Conservation (phyloP, 2,888 invertebrate genomes). For the Eristalinus aeneus region DNA sequence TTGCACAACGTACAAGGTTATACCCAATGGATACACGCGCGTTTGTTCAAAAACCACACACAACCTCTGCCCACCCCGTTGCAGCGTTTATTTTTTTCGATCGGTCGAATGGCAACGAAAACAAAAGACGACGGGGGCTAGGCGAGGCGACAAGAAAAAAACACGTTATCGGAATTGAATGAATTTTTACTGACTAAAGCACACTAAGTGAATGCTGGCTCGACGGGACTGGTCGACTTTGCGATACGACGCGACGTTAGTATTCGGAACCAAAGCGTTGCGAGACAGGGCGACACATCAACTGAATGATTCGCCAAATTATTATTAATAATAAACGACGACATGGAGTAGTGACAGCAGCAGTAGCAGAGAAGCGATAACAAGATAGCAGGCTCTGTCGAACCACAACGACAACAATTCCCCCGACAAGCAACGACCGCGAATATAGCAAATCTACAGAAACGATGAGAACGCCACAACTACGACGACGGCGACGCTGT, state of each 20-base stretch:
- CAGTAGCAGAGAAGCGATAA: slow-evolving; percentile 28
- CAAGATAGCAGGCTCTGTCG: slow-evolving; percentile 4
- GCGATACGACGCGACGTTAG: slow-evolving; percentile 5
- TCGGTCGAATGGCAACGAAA: not conserved
- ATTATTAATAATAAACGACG: slow-evolving; percentile 66
- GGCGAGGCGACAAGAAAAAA: not conserved
- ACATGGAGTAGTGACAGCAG: not conserved
- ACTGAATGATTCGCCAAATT: slow-evolving; percentile 69
- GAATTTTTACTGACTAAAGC: slow-evolving; percentile 44
- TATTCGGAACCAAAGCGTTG: slow-evolving; percentile 33
- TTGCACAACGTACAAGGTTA: slow-evolving; percentile 64
- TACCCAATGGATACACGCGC: slow-evolving; percentile 63
- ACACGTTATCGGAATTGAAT: slow-evolving; percentile 55
- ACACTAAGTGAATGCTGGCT: not conserved
- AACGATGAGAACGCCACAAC: not conserved
- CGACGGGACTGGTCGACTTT: not conserved
- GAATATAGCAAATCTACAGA: slow-evolving; percentile 42
- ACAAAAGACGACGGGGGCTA: slow-evolving; percentile 4
- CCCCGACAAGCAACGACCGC: slow-evolving; percentile 47
- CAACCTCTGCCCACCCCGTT: not conserved
- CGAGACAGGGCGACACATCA: slow-evolving; percentile 66
- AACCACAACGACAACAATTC: slow-evolving; percentile 14
- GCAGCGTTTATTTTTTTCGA: not conserved
- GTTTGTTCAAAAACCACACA: slow-evolving; percentile 40
- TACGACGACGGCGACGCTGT: slow-evolving; percentile 22